A percentile compares a stretch with the other conserved stretches of the same genome.
These are phyloP conservation scores for Heptranchias perlo DNA, from an alignment of 2,113 vertebrate species.

Conservation along the genomic window DNA sequence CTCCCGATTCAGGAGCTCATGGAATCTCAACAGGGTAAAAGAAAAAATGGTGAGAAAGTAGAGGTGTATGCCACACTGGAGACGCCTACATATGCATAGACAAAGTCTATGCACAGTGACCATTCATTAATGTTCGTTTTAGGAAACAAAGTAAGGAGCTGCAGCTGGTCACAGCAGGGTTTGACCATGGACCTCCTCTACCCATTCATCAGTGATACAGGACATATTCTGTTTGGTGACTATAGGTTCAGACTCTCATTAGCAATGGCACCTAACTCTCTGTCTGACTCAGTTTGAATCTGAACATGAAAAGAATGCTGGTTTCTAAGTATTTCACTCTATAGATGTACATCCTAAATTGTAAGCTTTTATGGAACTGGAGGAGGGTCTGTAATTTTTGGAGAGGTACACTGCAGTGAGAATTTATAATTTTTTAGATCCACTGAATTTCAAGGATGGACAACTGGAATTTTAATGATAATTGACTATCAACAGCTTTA, in stretches of 20 bases:
- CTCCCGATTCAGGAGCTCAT: background rate
- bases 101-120: background rate
- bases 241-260: background rate
- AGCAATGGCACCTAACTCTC: background rate
- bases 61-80: background rate
- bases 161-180: slow-evolving; percentile 36
- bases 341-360: background rate
- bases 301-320: background rate
- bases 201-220: slow-evolving; percentile 28
- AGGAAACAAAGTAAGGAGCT: slow-evolving; percentile 24
- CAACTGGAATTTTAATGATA: background rate
- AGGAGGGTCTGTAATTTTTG: background rate
- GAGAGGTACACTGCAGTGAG: background rate
- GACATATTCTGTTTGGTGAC: background rate
- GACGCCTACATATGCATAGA: background rate
- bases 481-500: background rate
- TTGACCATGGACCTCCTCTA: background rate
- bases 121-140: slow-evolving; percentile 18
- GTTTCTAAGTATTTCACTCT: background rate
- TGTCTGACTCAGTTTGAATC: background rate
- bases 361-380: background rate
- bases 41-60: slow-evolving; percentile 7
- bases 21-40: slow-evolving; percentile 4
- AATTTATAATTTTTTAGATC: background rate
- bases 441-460: background rate